Base-by-base conservation (phyloP, 2,113 vertebrate genomes). In the Corythornis cristatus region DNA sequence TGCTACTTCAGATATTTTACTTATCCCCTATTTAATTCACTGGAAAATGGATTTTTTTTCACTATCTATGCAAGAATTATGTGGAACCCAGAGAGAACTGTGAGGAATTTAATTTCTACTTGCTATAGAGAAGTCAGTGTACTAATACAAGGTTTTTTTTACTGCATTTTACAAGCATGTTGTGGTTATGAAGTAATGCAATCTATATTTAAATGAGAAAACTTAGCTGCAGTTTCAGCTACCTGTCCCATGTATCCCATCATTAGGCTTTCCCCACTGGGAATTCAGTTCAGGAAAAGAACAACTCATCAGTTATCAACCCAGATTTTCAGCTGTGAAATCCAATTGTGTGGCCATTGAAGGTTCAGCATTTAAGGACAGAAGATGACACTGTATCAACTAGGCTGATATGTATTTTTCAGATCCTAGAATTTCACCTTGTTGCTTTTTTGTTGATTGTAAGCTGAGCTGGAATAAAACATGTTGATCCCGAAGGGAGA, bases 361-460 rank as follows among this genome's bases (percentile, higher is more conserved):
- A 48, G 33, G 46, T 29, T 80, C 16, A 50, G 9, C 5, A 28
- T 80, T 48, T 68, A 48, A 56, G 35, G 31, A 61, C 19, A 65
- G 22, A 40, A 74, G 51, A 20, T 61, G 37, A 7, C 8, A 46
- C 19, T 73, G 64, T 3, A 51, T 57, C 6, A 3, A 11, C 8
- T n/a, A 43, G 43, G 14, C 7, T 0, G 1, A 23, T 14, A 18
- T 0, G 1, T 35, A 29, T 64, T 70, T 74, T 23, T 3, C 35
- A 89, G 81, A 77, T 65, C 12, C 6, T 61, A 48, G 51, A 43
- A 76, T 61, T 48, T 80, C 9, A 56, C 21, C 10, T 7, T 33
- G 3, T 62, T 54, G 20, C 11, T 75, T 83, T 64, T 51, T 60
- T 53, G 25, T 65, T 79, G 0, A 0, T 35, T 77, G 12, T 9